A percentile compares a stretch with the other conserved stretches of the same genome.
Evolutionary conservation across 2,888 invertebrate species (phyloP).

Genomic region (Mamestra brassicae): DNA sequence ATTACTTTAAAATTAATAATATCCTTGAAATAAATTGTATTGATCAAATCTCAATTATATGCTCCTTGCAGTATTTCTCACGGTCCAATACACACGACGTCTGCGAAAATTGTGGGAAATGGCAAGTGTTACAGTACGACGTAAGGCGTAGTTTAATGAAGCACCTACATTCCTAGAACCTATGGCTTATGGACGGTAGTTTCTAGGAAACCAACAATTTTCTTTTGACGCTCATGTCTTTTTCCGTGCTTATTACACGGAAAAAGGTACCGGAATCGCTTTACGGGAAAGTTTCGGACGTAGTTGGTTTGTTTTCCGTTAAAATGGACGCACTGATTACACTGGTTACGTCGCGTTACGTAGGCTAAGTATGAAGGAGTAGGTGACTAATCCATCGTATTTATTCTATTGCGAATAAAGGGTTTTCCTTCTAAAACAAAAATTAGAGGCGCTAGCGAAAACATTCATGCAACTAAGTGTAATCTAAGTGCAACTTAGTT

Average conservation of each 20-base stretch:
- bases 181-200: conserved; percentile 15
- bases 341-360: background rate
- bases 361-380: background rate
- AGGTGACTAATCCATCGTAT: background rate
- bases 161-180: background rate
- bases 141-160: conserved; percentile 6
- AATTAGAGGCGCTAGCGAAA: background rate
- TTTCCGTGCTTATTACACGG: conserved; percentile 37
- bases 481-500: conserved; percentile 1
- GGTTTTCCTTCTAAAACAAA: conserved; percentile 2
- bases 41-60: conserved; percentile 26
- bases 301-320: conserved; percentile 92
- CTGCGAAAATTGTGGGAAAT: conserved; percentile 39
- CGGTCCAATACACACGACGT: background rate
- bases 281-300: conserved; percentile 36
- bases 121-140: conserved; percentile 29
- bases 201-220: conserved; percentile 50
- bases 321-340: background rate
- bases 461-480: background rate
- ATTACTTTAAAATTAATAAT: conserved; percentile 22
- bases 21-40: conserved; percentile 41
- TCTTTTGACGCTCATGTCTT: conserved; percentile 21
- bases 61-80: conserved; percentile 55
- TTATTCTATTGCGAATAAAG: background rate
- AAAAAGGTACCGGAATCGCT: conserved; percentile 30